phyloP scores from a whole-genome alignment of 2,113 vertebrate species.

The Rhegmatorhina hoffmannsi region DNA sequence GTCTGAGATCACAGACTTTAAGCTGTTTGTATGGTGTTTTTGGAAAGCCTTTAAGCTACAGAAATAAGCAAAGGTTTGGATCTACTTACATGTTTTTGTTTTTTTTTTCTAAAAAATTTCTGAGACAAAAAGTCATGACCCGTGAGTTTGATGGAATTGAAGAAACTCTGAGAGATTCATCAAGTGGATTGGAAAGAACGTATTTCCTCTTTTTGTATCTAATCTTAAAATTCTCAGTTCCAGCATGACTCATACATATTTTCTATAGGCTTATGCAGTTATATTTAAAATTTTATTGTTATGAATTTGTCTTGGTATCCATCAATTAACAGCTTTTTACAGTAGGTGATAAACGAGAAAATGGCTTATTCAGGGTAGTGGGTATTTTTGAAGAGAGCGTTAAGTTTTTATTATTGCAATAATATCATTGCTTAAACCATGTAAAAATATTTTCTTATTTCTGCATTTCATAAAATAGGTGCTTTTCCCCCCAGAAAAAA shows the following conservation, averaged over 20 bases:
- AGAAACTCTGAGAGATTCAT: not conserved
- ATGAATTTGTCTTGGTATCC: not conserved
- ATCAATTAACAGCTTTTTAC: not conserved
- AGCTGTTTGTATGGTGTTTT: not conserved
- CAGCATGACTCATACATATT: not conserved
- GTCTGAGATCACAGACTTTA: not conserved
- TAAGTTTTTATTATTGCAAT: not conserved
- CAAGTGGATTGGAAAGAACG: not conserved
- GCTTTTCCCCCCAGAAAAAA: not conserved
- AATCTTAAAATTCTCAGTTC: not conserved
- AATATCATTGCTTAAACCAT: not conserved
- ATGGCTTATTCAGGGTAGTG: not conserved
- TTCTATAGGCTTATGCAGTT: not conserved
- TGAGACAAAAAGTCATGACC: not conserved
- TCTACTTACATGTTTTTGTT: not conserved
- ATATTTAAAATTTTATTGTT: not conserved
- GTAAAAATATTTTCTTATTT: not conserved
- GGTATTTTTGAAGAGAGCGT: not conserved
- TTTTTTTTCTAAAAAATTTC: not conserved
- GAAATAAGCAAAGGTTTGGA: not conserved
- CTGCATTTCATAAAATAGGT: not conserved
- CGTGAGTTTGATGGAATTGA: not conserved
- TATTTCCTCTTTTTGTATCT: not conserved
- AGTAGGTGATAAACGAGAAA: not conserved
- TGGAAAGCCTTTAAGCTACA: not conserved